A percentile compares a stretch with the other conserved stretches of the same genome.
Evolutionary conservation across 2,888 invertebrate genomes (phyloP).

Genomic region (Orthosia gracilis): DNA sequence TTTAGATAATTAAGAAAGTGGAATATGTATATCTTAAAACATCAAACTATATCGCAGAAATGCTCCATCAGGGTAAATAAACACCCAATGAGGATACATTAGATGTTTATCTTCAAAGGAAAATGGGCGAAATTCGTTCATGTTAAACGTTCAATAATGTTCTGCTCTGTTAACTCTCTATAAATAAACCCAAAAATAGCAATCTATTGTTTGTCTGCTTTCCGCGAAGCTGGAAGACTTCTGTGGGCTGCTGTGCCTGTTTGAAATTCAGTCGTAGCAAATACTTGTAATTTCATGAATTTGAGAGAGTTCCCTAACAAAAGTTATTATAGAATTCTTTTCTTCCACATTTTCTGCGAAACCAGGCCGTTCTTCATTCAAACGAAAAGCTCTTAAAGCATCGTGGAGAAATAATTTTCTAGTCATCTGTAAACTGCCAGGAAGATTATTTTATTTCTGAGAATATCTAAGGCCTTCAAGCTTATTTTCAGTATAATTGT

Average conservation of each 20-base stretch:
- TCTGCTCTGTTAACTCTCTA: slow-evolving; percentile 6
- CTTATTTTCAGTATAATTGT: background rate
- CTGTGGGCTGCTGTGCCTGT: background rate
- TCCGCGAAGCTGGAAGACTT: background rate
- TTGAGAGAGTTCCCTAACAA: background rate
- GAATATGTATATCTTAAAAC: background rate
- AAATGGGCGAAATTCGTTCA: slow-evolving; percentile 13
- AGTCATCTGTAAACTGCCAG: background rate
- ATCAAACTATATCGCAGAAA: background rate
- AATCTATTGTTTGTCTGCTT: slow-evolving; percentile 11
- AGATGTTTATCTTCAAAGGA: background rate
- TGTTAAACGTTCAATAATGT: background rate
- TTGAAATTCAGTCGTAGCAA: background rate
- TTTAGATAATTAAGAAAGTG: background rate
- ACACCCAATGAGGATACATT: too few relatives aligned
- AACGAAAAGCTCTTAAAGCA: background rate
- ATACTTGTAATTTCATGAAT: background rate
- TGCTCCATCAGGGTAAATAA: background rate
- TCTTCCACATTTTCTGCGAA: background rate
- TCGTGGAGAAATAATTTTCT: background rate
- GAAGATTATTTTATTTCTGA: background rate
- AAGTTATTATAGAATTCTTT: background rate
- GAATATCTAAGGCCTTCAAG: background rate
- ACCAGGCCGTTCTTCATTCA: too few relatives aligned
- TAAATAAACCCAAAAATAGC: slow-evolving; percentile 20